Conservation (phyloP, 2,888 invertebrate genomes). For the Sclerodermus sp. region DNA sequence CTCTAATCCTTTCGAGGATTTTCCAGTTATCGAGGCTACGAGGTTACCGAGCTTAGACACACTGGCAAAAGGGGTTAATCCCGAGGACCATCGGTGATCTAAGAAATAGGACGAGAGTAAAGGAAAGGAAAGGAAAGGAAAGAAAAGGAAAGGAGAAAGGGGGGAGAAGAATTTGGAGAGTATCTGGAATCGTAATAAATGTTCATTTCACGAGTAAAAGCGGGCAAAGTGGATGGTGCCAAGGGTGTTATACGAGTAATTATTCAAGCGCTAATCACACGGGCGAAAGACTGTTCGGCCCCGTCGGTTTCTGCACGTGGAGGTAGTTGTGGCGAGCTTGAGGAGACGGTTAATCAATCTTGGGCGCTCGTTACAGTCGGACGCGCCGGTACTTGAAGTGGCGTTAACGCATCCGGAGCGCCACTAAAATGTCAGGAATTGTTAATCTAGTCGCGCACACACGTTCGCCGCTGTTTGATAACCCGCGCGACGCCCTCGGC, state of each 20-base stretch:
- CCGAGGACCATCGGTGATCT: no score
- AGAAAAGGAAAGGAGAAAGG: no score
- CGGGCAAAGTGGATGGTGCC: constrained; percentile 9
- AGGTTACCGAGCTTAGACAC: no score
- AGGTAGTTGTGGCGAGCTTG: constrained; percentile 3
- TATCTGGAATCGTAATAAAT: no score
- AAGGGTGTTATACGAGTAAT: constrained; percentile 23
- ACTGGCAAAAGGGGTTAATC: no score
- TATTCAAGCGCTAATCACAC: constrained; percentile 32
- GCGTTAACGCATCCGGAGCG: constrained; percentile 30
- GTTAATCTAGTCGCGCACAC: constrained; percentile 33
- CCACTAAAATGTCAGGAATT: constrained; percentile 44
- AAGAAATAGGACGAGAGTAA: no score
- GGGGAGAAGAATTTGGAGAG: no score
- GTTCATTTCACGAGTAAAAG: no score
- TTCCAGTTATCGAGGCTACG: no score
- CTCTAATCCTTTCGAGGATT: no score
- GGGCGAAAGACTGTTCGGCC: constrained; percentile 7
- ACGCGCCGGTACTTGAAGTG: constrained; percentile 20
- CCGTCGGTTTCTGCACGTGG: not conserved
- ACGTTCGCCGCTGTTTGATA: constrained; percentile 4
- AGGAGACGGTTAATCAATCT: constrained; percentile 42
- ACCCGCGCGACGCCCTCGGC: constrained; percentile 1
- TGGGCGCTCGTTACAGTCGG: constrained; percentile 35
- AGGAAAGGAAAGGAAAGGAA: no score